Base-by-base conservation (phyloP, 2,113 vertebrate species). In the Mesitornis unicolor region DNA sequence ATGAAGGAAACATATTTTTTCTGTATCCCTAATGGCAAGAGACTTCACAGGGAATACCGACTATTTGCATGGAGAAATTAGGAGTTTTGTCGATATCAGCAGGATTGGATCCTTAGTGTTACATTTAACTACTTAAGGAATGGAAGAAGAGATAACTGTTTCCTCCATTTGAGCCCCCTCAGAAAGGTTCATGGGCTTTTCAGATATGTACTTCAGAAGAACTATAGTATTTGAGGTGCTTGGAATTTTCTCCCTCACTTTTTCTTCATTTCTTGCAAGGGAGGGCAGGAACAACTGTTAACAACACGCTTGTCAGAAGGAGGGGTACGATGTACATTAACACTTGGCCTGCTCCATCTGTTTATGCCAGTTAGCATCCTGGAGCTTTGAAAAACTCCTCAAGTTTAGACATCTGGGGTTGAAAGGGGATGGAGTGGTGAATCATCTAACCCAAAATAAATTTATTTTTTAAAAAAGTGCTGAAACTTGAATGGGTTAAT, bases 151-250 rank as follows among this genome's bases (percentile, higher is more conserved):
- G 92, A 83, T 84, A 82, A 71, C 81, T 86, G 71, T 86, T 93
- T 92, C 60, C 81, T 79, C 35, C 80, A 45, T 78, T 6, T 56
- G 61, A 96, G 68, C n/a, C 86, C 80, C 85, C 48, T 87, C 88
- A 80, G 90, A 95, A 93, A 97, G 94, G 94, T 81, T 94, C 83
- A 89, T 21, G 40, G 6, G 74, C 64, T 59, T 89, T 65, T 60
- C 91, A 95, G 89, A 90, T 89, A 94, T 61, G 76, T 73, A 88
- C 94, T 97, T 95, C 93, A 97, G 89, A 93, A 97, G 91, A 97
- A 92, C 63, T 73, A 48, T 33, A 88, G 81, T 94, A 96, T 97
- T 90, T 64, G 84, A 94, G 10, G 21, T 43, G 21, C 15, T 2
- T 43, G 43, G 43, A 51, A 36, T 45, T 28, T 64, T 25, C 12